Evolutionary conservation across 2,797 vertebrate genomes (phyloP), one percentile per base, ranked within the genome.

Genomic region (Taenioides sp.): DNA sequence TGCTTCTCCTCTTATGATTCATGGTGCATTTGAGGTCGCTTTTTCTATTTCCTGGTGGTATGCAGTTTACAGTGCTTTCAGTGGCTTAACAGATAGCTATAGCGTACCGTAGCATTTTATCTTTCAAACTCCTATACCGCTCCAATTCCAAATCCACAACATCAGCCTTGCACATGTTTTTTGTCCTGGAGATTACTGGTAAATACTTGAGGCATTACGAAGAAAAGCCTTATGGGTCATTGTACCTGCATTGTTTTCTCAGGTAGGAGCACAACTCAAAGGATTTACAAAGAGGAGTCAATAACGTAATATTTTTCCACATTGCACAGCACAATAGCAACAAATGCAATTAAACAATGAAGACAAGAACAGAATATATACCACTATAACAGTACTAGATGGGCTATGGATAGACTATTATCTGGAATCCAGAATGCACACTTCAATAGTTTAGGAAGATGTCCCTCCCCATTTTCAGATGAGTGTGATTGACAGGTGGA

Each of bases 201-300:
- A 92, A 91, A 92, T 90, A 89, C 80, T 84, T 75, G 70, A 77
- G 84, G 86, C 75, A 75, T 83, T 84, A 28, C 16, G 10, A 84
- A 86, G 75, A 82, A 78, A 73, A 78, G 79, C 79, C 76, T 25
- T 2, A 65, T 63, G 65, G 74, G 78, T 74, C 81, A 72, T 43
- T 43, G 65, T 69, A 79, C 76, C 64, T 10, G 61, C 18, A 74
- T 60, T 73, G 79, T 84, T 74, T 77, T 61, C 77, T 80, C 80
- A 78, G 70, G 74, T 63, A 67, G 70, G 67, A 65, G 67, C 47
- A 78, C 82, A 68, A 71, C 73, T 58, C 65, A 37, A 72, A 57
- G 49, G 72, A 67, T 71, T 75, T 54, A 20, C 17, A 47, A 63
- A 17, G 18, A 31, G 40, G 70, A 37, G 17, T 71, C 37, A 70